Evolutionary conservation across 1,140 invertebrate genomes (phyloP).

Genomic region (Zaprionus lachaisei): DNA sequence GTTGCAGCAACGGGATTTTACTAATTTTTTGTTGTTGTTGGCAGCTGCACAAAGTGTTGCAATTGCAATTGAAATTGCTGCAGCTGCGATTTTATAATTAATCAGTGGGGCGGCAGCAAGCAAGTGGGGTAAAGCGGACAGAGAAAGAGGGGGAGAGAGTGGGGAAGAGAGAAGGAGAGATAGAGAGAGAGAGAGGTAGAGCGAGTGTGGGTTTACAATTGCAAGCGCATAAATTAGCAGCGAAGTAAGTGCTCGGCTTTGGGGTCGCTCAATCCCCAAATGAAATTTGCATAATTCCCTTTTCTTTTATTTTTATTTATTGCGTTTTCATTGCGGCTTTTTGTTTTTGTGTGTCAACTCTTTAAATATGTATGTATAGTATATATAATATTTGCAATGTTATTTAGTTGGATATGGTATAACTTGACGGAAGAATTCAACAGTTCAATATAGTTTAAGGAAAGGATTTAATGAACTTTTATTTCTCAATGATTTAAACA

Average conservation of each 20-base stretch:
- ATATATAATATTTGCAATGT: too few relatives aligned
- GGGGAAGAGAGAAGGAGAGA: not conserved
- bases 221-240: constrained; percentile 8
- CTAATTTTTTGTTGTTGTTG: not conserved
- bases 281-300: not conserved
- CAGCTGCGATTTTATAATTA: constrained; percentile 49
- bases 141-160: not conserved
- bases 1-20: not conserved
- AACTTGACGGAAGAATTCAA: too few relatives aligned
- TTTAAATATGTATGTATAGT: too few relatives aligned
- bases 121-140: not conserved
- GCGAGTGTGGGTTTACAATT: not conserved
- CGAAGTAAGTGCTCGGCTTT: not conserved
- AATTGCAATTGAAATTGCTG: constrained; percentile 28
- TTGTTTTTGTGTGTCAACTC: too few relatives aligned
- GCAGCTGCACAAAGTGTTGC: constrained; percentile 10
- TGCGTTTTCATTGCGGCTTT: too few relatives aligned
- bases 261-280: not conserved
- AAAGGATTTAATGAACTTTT: too few relatives aligned
- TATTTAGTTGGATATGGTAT: too few relatives aligned
- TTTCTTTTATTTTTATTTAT: not conserved
- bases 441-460: too few relatives aligned
- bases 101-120: constrained; percentile 14
- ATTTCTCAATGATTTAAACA: too few relatives aligned
- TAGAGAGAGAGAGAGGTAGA: not conserved